Evolutionary conservation across 2,797 vertebrate species (phyloP), one percentile per base, ranked within the genome.

Genomic region (Botia kubotai): DNA sequence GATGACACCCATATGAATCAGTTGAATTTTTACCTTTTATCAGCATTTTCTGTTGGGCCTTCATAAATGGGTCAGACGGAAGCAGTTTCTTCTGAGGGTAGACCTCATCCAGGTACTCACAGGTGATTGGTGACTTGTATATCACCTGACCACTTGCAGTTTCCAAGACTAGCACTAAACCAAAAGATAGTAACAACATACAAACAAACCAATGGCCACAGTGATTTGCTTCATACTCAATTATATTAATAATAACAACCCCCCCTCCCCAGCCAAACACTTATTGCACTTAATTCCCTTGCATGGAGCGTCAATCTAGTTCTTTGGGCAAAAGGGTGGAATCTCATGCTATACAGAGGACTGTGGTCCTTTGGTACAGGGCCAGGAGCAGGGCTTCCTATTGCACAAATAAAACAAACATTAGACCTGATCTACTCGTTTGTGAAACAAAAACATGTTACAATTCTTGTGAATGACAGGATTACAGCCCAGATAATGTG

Each of bases 341-440:
- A 98, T 75, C 95, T 95, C 97, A 98, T 98, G 89, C 96, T 97
- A 91, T 97, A 98, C 1, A 98, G 39, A 48, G 96, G 93, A 75
- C 98, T 88, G n/a, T 78, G 0, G 5, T 89, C 96, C 6, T 94
- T 89, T 0, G 96, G 90, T 75, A 98, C 95, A 0, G 95, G 94
- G 6, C 94, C 94, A 8, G 97, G 97, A n/a, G 92, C 88, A 16
- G 86, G 0, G 82, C 94, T 95, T n/a, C 95, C 96, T 97, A 78
- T 72, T 48, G 55, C 72, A 55, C 14, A 82, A 17, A 77, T 65
- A 1, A 69, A 36, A 65, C 21, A 39, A 19, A 65, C 8, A 21
- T 66, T 5, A 81, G 7, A 75, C 48, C 53, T 12, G 43, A 63
- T 52, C 36, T 50, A 52, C n/a, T 60, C 10, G 14, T 39, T 17